Evolutionary conservation across 1,140 invertebrate genomes (phyloP).

Genomic region (Lepidurus apus): DNA sequence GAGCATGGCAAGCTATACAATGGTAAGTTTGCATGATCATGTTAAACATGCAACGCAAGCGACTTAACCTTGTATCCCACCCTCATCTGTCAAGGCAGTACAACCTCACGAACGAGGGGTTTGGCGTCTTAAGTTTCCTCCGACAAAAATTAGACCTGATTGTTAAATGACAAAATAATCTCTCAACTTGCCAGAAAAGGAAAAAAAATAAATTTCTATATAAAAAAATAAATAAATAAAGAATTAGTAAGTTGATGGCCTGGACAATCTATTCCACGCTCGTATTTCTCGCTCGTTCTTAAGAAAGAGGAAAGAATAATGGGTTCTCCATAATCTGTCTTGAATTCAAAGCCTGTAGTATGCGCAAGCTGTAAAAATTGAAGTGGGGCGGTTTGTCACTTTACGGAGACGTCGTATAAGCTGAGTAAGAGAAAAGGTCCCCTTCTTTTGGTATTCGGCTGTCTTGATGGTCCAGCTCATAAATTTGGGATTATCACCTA

Average conservation of each 20-base stretch:
- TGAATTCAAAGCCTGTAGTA: slow-evolving; percentile 6
- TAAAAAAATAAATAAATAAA: not conserved
- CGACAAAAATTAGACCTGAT: not conserved
- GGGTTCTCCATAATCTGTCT: slow-evolving; percentile 15
- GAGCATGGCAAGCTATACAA: not conserved
- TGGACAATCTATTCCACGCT: not conserved
- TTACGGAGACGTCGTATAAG: slow-evolving; percentile 1
- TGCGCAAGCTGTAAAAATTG: slow-evolving; percentile 11
- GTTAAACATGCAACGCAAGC: not conserved
- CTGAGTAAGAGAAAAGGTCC: slow-evolving; percentile 2
- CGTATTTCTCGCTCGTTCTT: not conserved
- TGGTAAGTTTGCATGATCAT: not conserved
- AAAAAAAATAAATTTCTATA: not conserved
- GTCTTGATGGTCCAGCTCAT: not conserved
- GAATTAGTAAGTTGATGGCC: not conserved
- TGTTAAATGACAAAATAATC: not conserved
- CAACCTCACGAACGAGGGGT: not conserved
- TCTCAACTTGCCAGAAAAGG: not conserved
- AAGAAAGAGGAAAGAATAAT: not conserved
- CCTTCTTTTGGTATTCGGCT: not conserved
- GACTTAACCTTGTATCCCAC: slow-evolving; percentile 4
- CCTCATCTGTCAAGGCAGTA: slow-evolving; percentile 4
- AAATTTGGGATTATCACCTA: slow-evolving; percentile 16
- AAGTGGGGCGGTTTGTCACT: slow-evolving; percentile 17
- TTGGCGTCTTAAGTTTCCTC: not conserved